Base-by-base conservation (phyloP, 2,888 invertebrate species). In the Ellobium chinense region DNA sequence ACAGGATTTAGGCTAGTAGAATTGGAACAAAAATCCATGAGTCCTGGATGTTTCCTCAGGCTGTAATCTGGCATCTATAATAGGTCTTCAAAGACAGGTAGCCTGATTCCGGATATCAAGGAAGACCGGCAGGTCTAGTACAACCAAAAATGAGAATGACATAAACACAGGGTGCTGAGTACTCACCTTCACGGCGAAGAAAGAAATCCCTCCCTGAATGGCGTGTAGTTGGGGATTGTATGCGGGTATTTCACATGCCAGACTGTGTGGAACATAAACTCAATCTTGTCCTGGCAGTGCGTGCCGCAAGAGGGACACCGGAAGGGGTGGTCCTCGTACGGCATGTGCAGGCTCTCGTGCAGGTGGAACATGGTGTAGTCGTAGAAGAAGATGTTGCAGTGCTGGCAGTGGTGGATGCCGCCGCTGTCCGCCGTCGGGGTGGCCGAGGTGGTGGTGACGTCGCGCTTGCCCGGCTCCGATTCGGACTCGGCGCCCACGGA, bases 201-300 rank as follows among this genome's bases (percentile, higher is more conserved):
- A 29, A 88, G 84, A 83, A 88, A 88, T 75, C 85, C 88, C 78
- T 89, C 89, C 81, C 88, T 88, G 81, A 90, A 90, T 7, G 90
- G 88, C 81, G 89, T 89, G 80, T 90, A 90, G 83, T 89, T 89
- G 21, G 90, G 90, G 82, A 90, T 90, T 27, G 90, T 90, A 86
- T 90, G 88, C 12, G 90, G 90, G 80, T 90, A 90, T 80, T 89
- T 89, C 34, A 90, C 89, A 54, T 90, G 90, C 90, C 90, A 90
- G 9, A 90, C 90, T 7, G 89, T 88, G 83, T 90, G 90, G 81
- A 90, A 90, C 89, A 89, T 90, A 82, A 90, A 90, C 87, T 90
- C 90, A 54, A 90, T 88, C 46, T 89, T 87, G 79, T 90, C 90
- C 86, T 90, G 89, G 80, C 90, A 90, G 80, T 86, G 87, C 75